A percentile compares a stretch with the other conserved stretches of the same genome.
Evolutionary conservation across 2,888 invertebrate species (phyloP).

Genomic region (Meganola albula): DNA sequence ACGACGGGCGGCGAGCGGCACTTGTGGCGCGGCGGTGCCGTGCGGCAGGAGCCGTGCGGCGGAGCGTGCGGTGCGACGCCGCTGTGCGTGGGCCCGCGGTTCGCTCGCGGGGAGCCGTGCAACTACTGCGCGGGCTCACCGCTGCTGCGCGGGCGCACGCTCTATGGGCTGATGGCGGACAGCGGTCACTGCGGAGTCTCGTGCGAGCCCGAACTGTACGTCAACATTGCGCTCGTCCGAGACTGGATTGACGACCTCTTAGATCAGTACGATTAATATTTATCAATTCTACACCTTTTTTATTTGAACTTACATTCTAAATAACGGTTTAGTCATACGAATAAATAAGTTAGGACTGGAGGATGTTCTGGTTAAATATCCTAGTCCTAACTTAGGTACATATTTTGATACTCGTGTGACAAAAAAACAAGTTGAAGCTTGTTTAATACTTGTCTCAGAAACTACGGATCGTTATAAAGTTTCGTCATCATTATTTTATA

Average conservation of each 20-base stretch:
- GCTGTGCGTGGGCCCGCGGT: constrained; percentile 35
- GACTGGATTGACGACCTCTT: constrained; percentile 45
- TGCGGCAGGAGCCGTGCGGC: constrained; percentile 18
- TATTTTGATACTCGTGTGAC: too few relatives aligned
- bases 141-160: constrained; percentile 34
- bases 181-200: constrained; percentile 42
- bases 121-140: constrained; percentile 56
- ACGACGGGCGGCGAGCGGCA: constrained; percentile 35
- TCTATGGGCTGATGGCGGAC: constrained; percentile 45
- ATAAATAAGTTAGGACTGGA: too few relatives aligned
- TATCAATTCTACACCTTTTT: too few relatives aligned
- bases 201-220: constrained; percentile 53
- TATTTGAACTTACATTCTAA: too few relatives aligned
- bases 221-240: constrained; percentile 36
- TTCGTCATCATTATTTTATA: too few relatives aligned
- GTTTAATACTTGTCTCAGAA: too few relatives aligned
- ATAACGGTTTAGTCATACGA: too few relatives aligned
- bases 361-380: too few relatives aligned
- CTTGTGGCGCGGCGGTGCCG: constrained; percentile 21
- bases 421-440: too few relatives aligned
- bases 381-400: too few relatives aligned
- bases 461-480: too few relatives aligned
- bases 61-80: constrained; percentile 22
- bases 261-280: too few relatives aligned
- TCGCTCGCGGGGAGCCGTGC: constrained; percentile 37